Base-by-base conservation (phyloP, 2,113 vertebrate species). In the Dendrocopos noguchii region DNA sequence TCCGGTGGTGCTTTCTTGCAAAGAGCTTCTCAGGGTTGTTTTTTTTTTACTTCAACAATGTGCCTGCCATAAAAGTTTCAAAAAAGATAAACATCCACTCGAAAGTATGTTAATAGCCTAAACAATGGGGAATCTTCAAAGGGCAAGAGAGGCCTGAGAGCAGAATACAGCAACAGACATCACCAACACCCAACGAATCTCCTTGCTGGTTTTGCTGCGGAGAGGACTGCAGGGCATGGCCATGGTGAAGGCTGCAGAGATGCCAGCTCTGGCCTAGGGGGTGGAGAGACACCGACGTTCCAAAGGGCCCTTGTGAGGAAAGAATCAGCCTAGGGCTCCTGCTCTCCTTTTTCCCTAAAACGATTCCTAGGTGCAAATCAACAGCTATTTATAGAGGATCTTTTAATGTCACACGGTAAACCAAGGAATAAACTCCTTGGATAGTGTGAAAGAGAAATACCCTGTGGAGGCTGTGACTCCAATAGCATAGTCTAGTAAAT, bases 61-160 rank as follows among this genome's bases (percentile, higher is more conserved):
- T 0, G 80, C 68, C 95, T 79, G 96, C 95, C 17, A 44, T 97
- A 97, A 97, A 97, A 96, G 94, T 96, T 97, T 94, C 94, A 87
- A 90, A 94, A 94, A 97, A 97, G 97, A 97, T 97, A 96, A 97
- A 97, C 96, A 97, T 95, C 93, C 97, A 96, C 65, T 55, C 2
- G 55, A 96, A 97, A 97, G 95, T 96, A 97, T 97, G 97, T 95
- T 96, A 97, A 97, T 96, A 88, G 97, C 96, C 94, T 96, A 96
- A 97, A 96, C 96, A 96, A 95, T 77, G 77, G 52, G 88, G 92
- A 92, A 95, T 95, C 96, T 97, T 97, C 96, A 97, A 97, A 97
- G 96, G 79, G 36, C 53, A 42, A 59, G 86, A 60, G 90, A 89
- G 88, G 94, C 95, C 88, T 60, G 86, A 79, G 90, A 95, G 83